A percentile compares a stretch with the other conserved stretches of the same genome.
Conservation (phyloP, 2,888 invertebrate species). For the Malthinus flaveolus region DNA sequence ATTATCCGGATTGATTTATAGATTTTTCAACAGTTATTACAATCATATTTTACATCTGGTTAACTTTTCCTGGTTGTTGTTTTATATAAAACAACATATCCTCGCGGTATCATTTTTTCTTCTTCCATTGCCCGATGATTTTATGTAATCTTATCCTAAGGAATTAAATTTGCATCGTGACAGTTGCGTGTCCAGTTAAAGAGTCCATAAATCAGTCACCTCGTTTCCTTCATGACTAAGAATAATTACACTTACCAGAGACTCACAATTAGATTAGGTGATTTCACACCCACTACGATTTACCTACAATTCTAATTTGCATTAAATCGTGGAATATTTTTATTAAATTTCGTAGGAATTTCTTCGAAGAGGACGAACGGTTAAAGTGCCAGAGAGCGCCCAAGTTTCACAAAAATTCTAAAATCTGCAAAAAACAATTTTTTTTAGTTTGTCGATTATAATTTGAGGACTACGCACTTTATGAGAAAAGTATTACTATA, state of each 20-base stretch:
- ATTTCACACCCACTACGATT: conserved; percentile 16
- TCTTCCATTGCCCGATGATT: background rate
- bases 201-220: conserved; percentile 36
- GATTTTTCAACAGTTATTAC: conserved; percentile 29
- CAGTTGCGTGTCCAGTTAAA: conserved; percentile 37
- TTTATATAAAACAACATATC: background rate
- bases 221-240: conserved; percentile 33
- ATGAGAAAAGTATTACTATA: no score
- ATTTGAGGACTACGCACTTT: no score
- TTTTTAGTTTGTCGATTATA: no score
- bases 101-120: no score
- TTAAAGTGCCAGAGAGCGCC: no score
- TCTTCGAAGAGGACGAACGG: no score
- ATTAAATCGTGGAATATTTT: no score
- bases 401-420: no score
- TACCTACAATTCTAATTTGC: background rate
- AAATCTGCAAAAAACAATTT: no score
- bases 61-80: conserved; percentile 25
- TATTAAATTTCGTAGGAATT: no score
- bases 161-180: conserved; percentile 35
- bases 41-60: conserved; percentile 35
- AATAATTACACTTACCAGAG: conserved; percentile 31
- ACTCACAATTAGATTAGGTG: conserved; percentile 21
- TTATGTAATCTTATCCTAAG: background rate
- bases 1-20: conserved; percentile 37